These are phyloP conservation scores for Strix uralensis DNA, from an alignment of 2,113 vertebrate genomes.

Conservation along the genomic window DNA sequence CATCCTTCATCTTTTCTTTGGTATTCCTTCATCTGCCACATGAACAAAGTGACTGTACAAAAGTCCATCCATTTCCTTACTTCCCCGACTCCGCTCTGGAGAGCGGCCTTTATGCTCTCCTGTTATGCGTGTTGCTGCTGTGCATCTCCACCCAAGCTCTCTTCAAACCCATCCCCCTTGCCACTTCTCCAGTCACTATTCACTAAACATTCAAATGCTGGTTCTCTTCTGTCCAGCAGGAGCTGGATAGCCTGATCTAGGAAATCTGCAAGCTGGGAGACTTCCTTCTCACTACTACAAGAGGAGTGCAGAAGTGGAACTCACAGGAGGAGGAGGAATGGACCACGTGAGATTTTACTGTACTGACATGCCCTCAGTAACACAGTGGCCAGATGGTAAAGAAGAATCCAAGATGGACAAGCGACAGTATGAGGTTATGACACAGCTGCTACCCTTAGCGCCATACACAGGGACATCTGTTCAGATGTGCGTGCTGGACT, in stretches of 20 bases:
- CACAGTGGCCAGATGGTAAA: rapidly evolving
- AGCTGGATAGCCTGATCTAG: background rate
- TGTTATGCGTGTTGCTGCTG: rapidly evolving
- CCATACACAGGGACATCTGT: background rate
- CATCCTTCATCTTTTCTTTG: background rate
- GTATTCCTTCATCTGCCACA: background rate
- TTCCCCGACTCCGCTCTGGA: background rate
- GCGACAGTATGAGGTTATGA: background rate
- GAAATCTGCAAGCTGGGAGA: background rate
- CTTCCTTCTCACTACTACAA: background rate
- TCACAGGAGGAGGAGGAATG: background rate
- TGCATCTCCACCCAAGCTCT: background rate
- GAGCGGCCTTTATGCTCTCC: background rate
- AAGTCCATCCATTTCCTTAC: background rate
- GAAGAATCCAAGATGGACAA: background rate
- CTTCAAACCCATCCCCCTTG: background rate
- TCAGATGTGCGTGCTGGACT: rapidly evolving
- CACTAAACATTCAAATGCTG: background rate
- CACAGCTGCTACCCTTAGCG: background rate
- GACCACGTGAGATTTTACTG: background rate
- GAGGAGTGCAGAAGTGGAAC: background rate
- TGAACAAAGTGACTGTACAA: background rate
- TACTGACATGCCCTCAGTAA: background rate
- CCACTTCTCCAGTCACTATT: background rate
- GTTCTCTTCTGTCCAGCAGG: background rate